Evolutionary conservation across 2,113 vertebrate species (phyloP).

Genomic region (Mixornis gularis): DNA sequence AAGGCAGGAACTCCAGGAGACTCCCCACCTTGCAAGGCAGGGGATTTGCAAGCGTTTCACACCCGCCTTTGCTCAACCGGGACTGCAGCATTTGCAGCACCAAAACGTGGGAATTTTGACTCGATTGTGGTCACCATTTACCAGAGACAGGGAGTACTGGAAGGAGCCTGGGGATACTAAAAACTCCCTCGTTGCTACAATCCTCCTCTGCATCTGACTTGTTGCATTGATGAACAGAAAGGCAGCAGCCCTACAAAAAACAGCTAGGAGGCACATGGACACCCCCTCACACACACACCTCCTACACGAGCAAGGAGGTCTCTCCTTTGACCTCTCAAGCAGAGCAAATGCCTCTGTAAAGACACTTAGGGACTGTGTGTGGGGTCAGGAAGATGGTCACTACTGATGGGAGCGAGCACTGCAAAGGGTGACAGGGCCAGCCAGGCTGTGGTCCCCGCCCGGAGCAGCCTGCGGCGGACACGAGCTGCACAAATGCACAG

Average conservation of each 20-base stretch:
- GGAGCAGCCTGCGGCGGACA: neutral
- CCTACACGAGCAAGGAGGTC: neutral
- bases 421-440: neutral
- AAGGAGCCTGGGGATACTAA: neutral
- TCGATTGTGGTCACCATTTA: accelerated
- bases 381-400: neutral
- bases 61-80: neutral
- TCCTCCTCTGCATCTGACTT: accelerated
- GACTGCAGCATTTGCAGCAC: neutral
- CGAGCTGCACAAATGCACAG: neutral
- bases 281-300: too few species aligned
- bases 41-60: neutral
- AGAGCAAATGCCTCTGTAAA: neutral
- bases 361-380: neutral
- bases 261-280: accelerated
- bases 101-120: neutral
- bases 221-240: neutral
- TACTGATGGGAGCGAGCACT: neutral
- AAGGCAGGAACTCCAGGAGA: neutral
- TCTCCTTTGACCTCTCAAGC: neutral
- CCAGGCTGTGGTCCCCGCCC: neutral
- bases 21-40: neutral
- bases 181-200: neutral
- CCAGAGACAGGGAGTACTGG: neutral
- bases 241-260: neutral